These are phyloP conservation scores for Epicampocera succincta DNA, from an alignment of 2,888 invertebrate genomes.

Conservation along the genomic window DNA sequence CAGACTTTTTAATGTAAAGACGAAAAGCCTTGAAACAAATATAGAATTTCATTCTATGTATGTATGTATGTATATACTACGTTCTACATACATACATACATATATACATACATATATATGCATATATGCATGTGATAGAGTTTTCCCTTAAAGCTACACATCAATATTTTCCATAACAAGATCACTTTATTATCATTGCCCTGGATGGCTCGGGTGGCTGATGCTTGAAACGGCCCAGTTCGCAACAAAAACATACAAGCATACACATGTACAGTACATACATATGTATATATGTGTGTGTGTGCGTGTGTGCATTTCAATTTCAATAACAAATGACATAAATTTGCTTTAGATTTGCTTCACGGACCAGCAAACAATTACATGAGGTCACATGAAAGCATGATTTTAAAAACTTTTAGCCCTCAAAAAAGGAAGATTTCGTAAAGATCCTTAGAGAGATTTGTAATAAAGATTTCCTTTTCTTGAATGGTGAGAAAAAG, in stretches of 20 bases:
- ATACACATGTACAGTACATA: no score
- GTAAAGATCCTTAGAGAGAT: constrained; percentile 50
- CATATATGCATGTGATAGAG: no score
- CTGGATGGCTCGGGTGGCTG: constrained; percentile 41
- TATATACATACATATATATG: no score
- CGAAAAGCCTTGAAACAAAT: constrained; percentile 24
- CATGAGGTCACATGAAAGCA: constrained; percentile 61
- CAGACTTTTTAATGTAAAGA: constrained; percentile 31
- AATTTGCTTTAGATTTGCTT: constrained; percentile 65
- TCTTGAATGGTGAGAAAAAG: constrained; percentile 41
- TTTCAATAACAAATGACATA: constrained; percentile 55
- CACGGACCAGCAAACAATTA: constrained; percentile 64
- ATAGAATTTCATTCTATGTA: constrained; percentile 53
- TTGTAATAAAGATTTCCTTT: constrained; percentile 37
- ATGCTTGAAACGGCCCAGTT: constrained; percentile 40
- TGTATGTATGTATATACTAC: no score
- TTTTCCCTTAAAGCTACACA: constrained; percentile 19
- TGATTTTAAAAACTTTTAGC: constrained; percentile 13
- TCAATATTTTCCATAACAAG: constrained; percentile 57
- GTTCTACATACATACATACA: no score
- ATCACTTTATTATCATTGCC: constrained; percentile 68
- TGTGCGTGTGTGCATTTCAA: no score
- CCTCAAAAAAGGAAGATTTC: constrained; percentile 16
- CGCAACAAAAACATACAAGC: constrained; percentile 30
- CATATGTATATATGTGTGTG: no score